A percentile compares a stretch with the other conserved stretches of the same genome.
Evolutionary conservation across 2,113 vertebrate species (phyloP).

Genomic region (Amia ocellicauda): DNA sequence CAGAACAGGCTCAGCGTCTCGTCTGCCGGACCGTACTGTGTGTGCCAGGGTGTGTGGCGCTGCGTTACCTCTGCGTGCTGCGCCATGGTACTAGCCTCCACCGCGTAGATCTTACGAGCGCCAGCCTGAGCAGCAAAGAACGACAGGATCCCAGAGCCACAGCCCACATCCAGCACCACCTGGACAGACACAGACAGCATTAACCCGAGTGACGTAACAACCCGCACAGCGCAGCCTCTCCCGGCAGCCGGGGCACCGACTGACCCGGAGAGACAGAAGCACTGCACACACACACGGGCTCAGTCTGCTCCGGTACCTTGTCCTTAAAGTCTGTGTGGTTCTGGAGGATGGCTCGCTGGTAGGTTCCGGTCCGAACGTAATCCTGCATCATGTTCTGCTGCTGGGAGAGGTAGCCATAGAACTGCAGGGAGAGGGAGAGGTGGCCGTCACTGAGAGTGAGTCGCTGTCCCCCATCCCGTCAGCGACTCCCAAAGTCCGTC

Average conservation of each 20-base stretch:
- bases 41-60: background rate
- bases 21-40: no score
- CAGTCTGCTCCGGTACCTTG: conserved; percentile 66
- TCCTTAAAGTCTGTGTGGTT: conserved; percentile 96
- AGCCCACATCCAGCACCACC: conserved; percentile 92
- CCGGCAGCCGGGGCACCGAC: no score
- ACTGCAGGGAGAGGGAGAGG: conserved; percentile 55
- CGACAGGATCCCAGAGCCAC: conserved; percentile 91
- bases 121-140: conserved; percentile 94
- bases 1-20: background rate
- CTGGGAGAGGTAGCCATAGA: conserved; percentile 98
- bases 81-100: conserved; percentile 95
- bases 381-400: conserved; percentile 99
- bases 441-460: no score
- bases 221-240: no score
- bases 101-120: conserved; percentile 90
- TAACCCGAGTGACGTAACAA: no score
- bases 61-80: conserved; percentile 86
- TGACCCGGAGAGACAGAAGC: background rate
- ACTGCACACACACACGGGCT: background rate
- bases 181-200: conserved; percentile 45
- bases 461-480: no score
- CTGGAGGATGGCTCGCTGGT: conserved; percentile 92
- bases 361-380: conserved; percentile 93
- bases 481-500: no score